Percentiles rank a stretch among this genome's conserved stretches.
These are phyloP conservation scores for Aleiodes sp. DNA, from an alignment of 1,140 invertebrate species.

Conservation along the genomic window DNA sequence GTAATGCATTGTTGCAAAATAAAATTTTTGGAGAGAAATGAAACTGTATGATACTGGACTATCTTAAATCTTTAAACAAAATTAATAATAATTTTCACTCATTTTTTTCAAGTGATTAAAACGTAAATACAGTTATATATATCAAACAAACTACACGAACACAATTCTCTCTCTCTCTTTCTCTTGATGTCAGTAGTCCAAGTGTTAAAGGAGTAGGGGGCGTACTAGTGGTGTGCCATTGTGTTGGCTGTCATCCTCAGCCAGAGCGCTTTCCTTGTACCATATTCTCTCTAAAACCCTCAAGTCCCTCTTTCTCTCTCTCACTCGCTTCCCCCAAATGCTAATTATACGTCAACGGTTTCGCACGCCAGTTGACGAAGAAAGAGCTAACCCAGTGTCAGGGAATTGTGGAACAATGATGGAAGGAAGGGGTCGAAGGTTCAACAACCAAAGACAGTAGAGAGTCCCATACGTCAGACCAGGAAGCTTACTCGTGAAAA, in stretches of 20 bases:
- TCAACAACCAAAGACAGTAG: conserved; percentile 8
- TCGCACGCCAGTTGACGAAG: conserved; percentile 32
- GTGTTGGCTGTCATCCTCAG: conserved; percentile 61
- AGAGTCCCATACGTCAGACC: neutral
- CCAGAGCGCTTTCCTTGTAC: conserved; percentile 47
- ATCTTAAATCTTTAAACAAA: no score
- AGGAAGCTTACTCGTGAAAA: no score
- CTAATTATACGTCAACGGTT: conserved; percentile 46
- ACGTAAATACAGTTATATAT: no score
- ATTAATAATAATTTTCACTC: no score
- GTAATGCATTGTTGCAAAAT: no score
- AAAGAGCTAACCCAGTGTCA: conserved; percentile 23
- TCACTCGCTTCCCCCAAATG: conserved; percentile 55
- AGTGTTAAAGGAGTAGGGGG: conserved; percentile 15
- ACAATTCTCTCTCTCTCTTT: neutral
- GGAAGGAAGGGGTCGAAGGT: neutral
- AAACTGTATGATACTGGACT: no score
- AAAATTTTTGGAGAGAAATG: no score
- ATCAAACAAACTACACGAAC: neutral
- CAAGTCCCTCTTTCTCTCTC: no score
- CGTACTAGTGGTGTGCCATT: conserved; percentile 45
- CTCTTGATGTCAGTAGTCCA: conserved; percentile 1
- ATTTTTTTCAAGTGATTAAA: no score
- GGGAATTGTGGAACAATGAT: conserved; percentile 33
- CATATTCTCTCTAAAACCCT: conserved; percentile 17